Evolutionary conservation across 2,113 vertebrate genomes (phyloP).

Genomic region (Empidonax alnorum): DNA sequence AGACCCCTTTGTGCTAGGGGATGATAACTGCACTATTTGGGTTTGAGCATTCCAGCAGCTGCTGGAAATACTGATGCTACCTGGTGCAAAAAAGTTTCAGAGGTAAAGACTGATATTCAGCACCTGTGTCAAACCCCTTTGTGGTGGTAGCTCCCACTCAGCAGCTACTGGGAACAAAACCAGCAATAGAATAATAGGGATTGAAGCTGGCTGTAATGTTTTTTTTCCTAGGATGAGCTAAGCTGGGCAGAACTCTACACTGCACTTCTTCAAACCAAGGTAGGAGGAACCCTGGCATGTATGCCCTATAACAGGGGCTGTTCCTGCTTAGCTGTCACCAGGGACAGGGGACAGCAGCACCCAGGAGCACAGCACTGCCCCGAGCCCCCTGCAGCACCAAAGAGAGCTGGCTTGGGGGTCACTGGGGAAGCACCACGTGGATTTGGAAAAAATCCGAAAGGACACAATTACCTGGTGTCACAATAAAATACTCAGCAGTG

Average conservation of each 20-base stretch:
- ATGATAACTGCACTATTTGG: accelerated
- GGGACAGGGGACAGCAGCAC: neutral
- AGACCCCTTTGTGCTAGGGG: neutral
- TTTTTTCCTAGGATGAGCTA: neutral
- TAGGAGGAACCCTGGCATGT: accelerated
- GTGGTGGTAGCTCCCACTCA: neutral
- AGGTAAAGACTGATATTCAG: neutral
- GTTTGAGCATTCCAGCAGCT: neutral
- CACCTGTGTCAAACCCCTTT: neutral
- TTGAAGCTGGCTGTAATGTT: neutral
- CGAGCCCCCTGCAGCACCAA: neutral
- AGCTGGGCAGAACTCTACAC: neutral
- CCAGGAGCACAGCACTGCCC: neutral
- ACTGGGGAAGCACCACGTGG: accelerated
- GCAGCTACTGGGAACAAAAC: neutral
- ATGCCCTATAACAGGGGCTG: accelerated
- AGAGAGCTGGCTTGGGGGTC: too few relatives aligned
- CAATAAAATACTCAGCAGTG: neutral
- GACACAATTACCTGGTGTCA: neutral
- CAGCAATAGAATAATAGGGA: neutral
- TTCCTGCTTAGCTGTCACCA: neutral
- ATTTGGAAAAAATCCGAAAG: neutral
- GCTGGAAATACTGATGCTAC: neutral
- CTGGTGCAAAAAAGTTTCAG: neutral
- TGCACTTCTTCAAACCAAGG: neutral